Evolutionary conservation across 2,113 vertebrate genomes (phyloP).

Genomic region (Lanius ludovicianus): DNA sequence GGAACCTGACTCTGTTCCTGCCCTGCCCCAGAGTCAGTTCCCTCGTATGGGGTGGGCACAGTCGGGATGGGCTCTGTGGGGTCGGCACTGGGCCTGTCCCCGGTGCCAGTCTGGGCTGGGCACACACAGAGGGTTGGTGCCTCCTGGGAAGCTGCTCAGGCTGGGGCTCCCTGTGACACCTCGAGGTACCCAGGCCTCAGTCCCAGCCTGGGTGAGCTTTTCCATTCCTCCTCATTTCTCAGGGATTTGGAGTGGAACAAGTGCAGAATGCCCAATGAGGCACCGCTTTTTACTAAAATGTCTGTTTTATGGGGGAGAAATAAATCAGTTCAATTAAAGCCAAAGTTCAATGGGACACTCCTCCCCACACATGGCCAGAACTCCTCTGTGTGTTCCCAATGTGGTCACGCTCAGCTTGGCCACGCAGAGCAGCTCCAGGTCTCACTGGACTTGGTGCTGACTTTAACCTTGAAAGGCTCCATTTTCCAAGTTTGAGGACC

Average conservation of each 20-base stretch:
- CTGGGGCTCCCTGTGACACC: not conserved
- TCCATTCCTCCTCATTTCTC: not conserved
- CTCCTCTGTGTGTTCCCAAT: not conserved
- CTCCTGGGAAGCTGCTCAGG: not conserved
- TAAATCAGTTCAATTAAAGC: not conserved
- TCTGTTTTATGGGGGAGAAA: not conserved
- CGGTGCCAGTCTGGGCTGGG: not conserved
- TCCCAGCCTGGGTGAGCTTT: no score
- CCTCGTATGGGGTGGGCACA: fast-evolving
- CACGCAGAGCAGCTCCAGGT: fast-evolving
- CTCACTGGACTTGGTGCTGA: not conserved
- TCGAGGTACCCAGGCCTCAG: not conserved
- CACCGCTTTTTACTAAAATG: fast-evolving
- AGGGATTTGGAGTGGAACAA: no score
- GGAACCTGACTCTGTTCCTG: fast-evolving
- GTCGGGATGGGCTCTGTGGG: fast-evolving
- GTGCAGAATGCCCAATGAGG: not conserved
- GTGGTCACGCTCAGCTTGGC: not conserved
- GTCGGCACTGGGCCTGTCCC: fast-evolving
- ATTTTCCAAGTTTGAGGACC: not conserved
- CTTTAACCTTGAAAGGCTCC: not conserved
- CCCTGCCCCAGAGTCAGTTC: not conserved
- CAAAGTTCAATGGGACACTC: not conserved
- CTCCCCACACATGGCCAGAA: not conserved
- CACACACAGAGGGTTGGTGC: not conserved